Conservation (phyloP, 2,797 vertebrate species). For the Threskiornis aethiopicus region DNA sequence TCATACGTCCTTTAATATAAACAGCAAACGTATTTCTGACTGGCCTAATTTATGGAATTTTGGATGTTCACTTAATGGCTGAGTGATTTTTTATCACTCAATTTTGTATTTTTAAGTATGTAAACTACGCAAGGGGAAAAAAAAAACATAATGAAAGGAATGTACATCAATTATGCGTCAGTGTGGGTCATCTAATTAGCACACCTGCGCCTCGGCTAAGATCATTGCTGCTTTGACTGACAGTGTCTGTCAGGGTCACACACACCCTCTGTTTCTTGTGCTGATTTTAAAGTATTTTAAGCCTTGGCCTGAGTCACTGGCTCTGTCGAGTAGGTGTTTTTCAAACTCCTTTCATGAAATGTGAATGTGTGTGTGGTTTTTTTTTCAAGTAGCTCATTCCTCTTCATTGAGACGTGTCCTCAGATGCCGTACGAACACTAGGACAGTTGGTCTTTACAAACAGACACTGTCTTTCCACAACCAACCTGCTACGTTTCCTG, state of each 20-base stretch:
- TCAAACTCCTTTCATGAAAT: background rate
- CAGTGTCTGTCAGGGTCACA: background rate
- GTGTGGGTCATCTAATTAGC: background rate
- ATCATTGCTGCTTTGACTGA: background rate
- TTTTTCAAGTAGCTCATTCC: background rate
- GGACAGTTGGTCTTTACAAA: background rate
- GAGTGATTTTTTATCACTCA: background rate
- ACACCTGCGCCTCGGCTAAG: background rate
- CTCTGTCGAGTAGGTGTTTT: background rate
- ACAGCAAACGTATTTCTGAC: background rate
- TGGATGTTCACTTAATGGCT: background rate
- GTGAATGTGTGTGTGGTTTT: background rate
- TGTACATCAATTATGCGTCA: background rate
- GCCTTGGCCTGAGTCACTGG: background rate
- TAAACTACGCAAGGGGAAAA: background rate
- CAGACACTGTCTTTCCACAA: background rate
- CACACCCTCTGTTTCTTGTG: background rate
- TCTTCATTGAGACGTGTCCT: background rate
- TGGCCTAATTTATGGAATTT: background rate
- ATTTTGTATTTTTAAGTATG: background rate
- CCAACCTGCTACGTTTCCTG: background rate
- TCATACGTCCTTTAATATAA: background rate
- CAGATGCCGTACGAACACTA: rapidly evolving
- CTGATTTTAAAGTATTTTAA: background rate
- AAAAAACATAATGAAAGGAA: background rate